These are phyloP conservation scores for Regulus satrapa DNA, from an alignment of 2,113 vertebrate species.

Conservation along the genomic window DNA sequence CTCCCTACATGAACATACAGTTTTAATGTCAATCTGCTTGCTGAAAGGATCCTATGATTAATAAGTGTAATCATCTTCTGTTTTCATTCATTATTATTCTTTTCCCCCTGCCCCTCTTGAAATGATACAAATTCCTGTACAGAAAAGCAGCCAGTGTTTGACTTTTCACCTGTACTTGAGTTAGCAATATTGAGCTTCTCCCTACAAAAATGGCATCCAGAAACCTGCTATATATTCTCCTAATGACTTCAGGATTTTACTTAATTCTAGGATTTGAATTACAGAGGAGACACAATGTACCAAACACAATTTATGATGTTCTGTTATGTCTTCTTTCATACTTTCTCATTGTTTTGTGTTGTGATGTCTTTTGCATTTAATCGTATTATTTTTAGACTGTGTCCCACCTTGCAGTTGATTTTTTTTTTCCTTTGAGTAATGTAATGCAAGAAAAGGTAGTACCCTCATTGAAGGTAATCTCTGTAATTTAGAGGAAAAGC, in stretches of 20 bases:
- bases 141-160: background rate
- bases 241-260: background rate
- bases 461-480: background rate
- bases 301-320: background rate
- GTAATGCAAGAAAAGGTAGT: background rate
- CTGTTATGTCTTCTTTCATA: background rate
- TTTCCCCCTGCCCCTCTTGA: background rate
- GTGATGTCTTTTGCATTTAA: background rate
- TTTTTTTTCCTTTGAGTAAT: background rate
- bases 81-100: background rate
- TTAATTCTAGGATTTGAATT: constrained; percentile 10
- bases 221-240: constrained; percentile 14
- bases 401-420: background rate
- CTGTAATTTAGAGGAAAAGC: constrained; percentile 40
- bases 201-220: background rate
- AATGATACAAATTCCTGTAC: background rate
- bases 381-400: background rate
- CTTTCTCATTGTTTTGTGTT: background rate
- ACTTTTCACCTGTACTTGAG: background rate
- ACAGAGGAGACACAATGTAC: background rate
- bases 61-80: background rate
- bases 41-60: constrained; percentile 22
- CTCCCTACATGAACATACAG: background rate
- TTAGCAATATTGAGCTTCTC: background rate
- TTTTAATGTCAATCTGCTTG: constrained; percentile 3